Evolutionary conservation across 2,888 invertebrate genomes (phyloP).

Genomic region (Julus scanicus): DNA sequence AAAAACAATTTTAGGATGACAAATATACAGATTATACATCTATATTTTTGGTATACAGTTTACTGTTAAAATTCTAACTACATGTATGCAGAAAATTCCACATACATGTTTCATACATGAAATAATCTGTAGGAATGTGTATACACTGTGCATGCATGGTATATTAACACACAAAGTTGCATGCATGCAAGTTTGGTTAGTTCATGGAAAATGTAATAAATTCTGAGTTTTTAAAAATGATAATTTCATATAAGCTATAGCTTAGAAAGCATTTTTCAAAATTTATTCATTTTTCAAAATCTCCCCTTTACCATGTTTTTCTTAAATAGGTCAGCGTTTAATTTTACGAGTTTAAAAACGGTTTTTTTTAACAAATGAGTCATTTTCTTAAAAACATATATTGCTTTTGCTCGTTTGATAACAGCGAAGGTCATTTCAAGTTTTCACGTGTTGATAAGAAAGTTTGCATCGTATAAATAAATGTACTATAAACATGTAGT

Average conservation of each 20-base stretch:
- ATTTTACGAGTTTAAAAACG: neutral
- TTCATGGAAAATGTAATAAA: no score
- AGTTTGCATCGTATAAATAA: neutral
- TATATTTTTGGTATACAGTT: no score
- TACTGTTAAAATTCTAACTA: no score
- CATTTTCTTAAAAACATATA: neutral
- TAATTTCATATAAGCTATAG: no score
- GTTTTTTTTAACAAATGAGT: neutral
- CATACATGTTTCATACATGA: no score
- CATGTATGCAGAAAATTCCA: no score
- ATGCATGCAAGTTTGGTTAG: no score
- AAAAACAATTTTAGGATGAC: neutral
- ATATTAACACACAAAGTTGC: no score
- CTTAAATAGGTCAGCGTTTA: neutral
- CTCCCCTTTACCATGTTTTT: neutral
- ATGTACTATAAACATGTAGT: neutral
- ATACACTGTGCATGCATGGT: neutral
- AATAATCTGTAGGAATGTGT: no score
- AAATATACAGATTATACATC: no score
- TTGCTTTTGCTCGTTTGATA: neutral
- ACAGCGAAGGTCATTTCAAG: conserved; percentile 19
- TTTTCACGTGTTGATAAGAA: neutral
- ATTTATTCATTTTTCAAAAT: neutral
- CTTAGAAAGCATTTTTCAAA: no score
- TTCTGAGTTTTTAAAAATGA: no score